Percentiles rank a stretch among this genome's conserved stretches.
Conservation (phyloP, 1,140 invertebrate genomes). For the Aphelinus atriplicis region DNA sequence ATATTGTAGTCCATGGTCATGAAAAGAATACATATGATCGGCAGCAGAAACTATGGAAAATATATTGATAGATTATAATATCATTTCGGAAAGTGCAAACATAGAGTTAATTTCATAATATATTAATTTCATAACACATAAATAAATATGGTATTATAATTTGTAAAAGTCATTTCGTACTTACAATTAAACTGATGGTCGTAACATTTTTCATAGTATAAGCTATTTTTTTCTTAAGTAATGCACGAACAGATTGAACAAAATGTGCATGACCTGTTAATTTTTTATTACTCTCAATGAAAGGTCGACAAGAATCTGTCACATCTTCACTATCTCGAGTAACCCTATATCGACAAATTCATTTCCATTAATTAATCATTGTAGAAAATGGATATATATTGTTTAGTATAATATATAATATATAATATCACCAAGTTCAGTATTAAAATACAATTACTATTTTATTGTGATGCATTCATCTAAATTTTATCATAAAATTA, state of each 20-base stretch:
- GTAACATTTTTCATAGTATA: constrained; percentile 55
- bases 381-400: constrained; percentile 4
- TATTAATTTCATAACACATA: not conserved
- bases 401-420: not conserved
- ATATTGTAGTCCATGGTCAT: constrained; percentile 54
- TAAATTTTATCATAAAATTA: too few species aligned
- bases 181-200: constrained; percentile 48
- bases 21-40: constrained; percentile 51
- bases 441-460: too few species aligned
- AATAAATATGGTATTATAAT: not conserved
- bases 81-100: not conserved
- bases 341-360: constrained; percentile 43
- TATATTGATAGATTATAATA: constrained; percentile 33
- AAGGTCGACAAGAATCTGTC: constrained; percentile 48
- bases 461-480: too few species aligned
- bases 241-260: constrained; percentile 50
- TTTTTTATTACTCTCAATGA: constrained; percentile 44
- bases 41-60: constrained; percentile 50
- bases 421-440: too few species aligned
- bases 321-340: constrained; percentile 54
- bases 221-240: constrained; percentile 55
- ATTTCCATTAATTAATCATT: too few species aligned
- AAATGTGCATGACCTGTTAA: constrained; percentile 48
- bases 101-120: not conserved
- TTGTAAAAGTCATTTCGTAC: constrained; percentile 36